Evolutionary conservation across 2,113 vertebrate genomes (phyloP).

Genomic region (Ciconia maguari): DNA sequence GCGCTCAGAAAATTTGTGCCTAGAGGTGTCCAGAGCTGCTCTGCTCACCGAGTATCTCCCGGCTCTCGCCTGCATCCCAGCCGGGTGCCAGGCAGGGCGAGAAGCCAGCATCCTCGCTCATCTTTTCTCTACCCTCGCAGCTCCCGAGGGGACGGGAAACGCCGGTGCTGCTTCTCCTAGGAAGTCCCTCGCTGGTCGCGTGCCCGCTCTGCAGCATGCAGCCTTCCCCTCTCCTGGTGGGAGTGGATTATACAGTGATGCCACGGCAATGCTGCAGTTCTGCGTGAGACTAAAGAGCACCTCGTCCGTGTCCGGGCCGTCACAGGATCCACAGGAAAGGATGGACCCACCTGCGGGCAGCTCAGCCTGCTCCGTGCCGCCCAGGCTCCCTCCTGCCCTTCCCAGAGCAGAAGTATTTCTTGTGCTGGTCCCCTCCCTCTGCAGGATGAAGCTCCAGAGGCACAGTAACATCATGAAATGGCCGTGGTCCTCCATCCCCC

Average conservation of each 20-base stretch:
- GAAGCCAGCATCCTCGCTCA: neutral
- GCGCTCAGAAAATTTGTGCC: neutral
- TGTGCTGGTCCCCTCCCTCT: neutral
- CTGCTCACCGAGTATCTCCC: neutral
- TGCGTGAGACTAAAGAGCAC: neutral
- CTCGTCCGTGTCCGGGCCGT: rapidly evolving
- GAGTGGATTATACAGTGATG: rapidly evolving
- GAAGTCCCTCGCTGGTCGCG: neutral
- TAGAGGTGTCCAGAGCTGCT: neutral
- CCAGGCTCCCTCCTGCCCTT: neutral
- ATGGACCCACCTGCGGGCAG: neutral
- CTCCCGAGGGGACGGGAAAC: neutral
- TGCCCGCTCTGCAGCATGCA: neutral
- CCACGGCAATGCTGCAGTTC: neutral
- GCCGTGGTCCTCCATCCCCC: neutral
- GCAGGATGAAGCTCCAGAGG: neutral
- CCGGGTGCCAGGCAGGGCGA: neutral
- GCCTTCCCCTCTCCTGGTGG: neutral
- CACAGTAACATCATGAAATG: rapidly evolving
- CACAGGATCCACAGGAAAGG: neutral
- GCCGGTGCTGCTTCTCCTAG: neutral
- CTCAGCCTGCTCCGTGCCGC: neutral
- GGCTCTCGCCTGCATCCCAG: neutral
- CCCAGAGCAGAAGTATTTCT: neutral
- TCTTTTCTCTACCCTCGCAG: neutral